Percentiles rank a stretch among this genome's conserved stretches.
phyloP scores from a whole-genome alignment of 2,888 invertebrate species.

The Chloroclysta siterata region DNA sequence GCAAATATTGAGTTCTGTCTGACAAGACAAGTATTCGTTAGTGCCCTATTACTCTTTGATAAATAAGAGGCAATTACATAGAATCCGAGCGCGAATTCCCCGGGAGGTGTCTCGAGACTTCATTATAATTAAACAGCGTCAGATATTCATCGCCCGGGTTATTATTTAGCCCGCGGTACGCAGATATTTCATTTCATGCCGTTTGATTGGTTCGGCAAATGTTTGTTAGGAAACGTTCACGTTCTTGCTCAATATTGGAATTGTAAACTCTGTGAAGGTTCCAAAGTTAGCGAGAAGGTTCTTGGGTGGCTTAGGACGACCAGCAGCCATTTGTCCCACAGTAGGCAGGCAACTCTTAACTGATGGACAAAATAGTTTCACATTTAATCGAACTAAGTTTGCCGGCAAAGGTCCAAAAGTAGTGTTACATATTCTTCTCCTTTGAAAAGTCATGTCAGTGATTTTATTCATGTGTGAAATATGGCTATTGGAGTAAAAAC shows the following conservation, averaged over 20 bases:
- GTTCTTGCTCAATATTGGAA: conserved; percentile 35
- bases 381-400: neutral
- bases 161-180: conserved; percentile 28
- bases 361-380: neutral
- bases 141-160: conserved; percentile 26
- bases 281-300: conserved; percentile 14
- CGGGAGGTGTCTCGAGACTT: conserved; percentile 30
- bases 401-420: no score
- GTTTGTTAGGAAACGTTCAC: conserved; percentile 36
- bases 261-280: conserved; percentile 27
- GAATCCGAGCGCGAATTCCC: conserved; percentile 26
- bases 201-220: conserved; percentile 51
- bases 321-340: neutral
- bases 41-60: conserved; percentile 31
- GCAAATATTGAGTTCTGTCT: conserved; percentile 1
- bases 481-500: no score
- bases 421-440: no score
- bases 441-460: no score
- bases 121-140: conserved; percentile 31
- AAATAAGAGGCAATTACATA: conserved; percentile 32
- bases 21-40: conserved; percentile 26
- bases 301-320: neutral
- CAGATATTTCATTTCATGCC: conserved; percentile 45
- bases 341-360: neutral
- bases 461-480: no score